Base-by-base conservation (phyloP, 2,888 invertebrate genomes). In the Hoplodrina blanda region DNA sequence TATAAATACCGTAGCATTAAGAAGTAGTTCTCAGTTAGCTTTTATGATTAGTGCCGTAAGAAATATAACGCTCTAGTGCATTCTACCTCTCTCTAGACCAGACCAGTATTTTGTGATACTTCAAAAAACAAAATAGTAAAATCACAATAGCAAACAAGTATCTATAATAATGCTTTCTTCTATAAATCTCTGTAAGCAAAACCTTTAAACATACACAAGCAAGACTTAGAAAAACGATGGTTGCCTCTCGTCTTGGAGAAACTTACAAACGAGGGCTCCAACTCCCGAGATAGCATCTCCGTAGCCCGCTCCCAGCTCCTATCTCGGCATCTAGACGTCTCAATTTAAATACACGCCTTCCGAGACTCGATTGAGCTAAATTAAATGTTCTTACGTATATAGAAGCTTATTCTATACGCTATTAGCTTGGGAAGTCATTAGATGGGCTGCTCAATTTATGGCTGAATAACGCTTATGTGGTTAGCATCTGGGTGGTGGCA, bases 311-410 rank as follows among this genome's bases (percentile, higher is more conserved):
- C 87, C 90, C 89, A 85, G 83, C 83, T 76, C 80, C 86, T 94
- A 94, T 95, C 95, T 89, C 78, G 55, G 70, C 87, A 93, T 94
- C 94, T 93, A 85, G 91, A 94, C 93, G 91, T 93, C 94, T 95
- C 94, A 90, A 94, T 94, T 94, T 93, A 92, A 94, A 94, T 94
- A 90, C 89, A 83, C 84, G 80, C 84, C 85, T 83, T 76, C 78
- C 70, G 79, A 80, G 82, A 84, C 86, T 86, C 84, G 82, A 87
- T 86, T 86, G 84, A 86, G 85, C 85, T 87, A 86, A 89, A 87
- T 88, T 88, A 87, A 88, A 87, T 84, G 84, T 80, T 77, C 74
- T 69, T 78, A 79, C 76, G 65, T 80, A 80, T 80, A 78, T 74
- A 85, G 69, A 76, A 81, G 77, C 81, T 77, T 81, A 83, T 82